Conservation (phyloP, 2,797 vertebrate genomes). For the Parotocinclus haroldoi region DNA sequence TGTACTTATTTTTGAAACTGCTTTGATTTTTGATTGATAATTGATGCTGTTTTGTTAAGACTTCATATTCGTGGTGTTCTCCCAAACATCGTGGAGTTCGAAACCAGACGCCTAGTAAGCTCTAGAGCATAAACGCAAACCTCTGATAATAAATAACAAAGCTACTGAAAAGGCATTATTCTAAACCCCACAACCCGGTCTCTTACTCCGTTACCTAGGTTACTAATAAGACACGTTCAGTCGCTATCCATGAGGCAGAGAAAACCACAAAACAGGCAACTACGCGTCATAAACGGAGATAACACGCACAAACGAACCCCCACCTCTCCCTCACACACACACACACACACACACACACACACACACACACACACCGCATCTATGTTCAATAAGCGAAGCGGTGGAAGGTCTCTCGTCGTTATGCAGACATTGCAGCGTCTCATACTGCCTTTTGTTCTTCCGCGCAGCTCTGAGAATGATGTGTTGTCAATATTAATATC, state of each 20-base stretch:
- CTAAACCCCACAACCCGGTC: conserved; percentile 8
- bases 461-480: conserved; percentile 34
- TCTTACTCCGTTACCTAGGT: conserved; percentile 68
- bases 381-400: neutral
- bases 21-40: too few relatives aligned
- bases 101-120: neutral
- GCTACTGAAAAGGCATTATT: conserved; percentile 10
- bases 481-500: conserved; percentile 53
- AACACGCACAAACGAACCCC: conserved; percentile 6
- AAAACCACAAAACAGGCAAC: conserved; percentile 65
- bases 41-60: too few relatives aligned
- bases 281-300: conserved; percentile 32
- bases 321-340: too few relatives aligned
- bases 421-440: conserved; percentile 36
- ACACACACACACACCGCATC: too few relatives aligned
- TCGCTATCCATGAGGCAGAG: conserved; percentile 72
- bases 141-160: conserved; percentile 4
- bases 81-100: too few relatives aligned
- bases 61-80: too few relatives aligned
- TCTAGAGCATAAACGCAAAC: neutral
- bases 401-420: conserved; percentile 29
- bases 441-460: conserved; percentile 33
- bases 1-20: too few relatives aligned
- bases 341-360: neutral
- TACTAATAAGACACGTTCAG: conserved; percentile 76